A percentile compares a stretch with the other conserved stretches of the same genome.
Evolutionary conservation across 2,888 invertebrate genomes (phyloP).

Genomic region (Calameuta idolon): DNA sequence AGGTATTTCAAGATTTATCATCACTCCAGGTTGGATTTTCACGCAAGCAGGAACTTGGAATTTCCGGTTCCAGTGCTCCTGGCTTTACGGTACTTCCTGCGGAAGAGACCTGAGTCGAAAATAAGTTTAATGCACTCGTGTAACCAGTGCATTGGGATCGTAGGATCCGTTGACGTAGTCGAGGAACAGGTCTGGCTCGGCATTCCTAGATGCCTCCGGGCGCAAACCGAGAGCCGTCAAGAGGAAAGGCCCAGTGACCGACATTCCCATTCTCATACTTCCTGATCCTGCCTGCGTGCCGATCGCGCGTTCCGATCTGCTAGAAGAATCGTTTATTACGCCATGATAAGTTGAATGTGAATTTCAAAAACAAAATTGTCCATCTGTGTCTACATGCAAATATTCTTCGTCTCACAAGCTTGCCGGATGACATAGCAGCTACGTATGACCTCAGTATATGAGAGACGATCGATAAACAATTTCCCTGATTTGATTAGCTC

Average conservation of each 20-base stretch:
- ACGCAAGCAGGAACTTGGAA: background rate
- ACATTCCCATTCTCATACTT: constrained; percentile 54
- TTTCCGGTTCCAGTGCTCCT: background rate
- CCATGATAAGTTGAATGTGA: background rate
- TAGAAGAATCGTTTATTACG: background rate
- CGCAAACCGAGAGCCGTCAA: constrained; percentile 29
- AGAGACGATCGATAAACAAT: constrained; percentile 47
- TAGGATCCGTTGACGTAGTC: constrained; percentile 3
- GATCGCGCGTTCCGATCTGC: constrained; percentile 26
- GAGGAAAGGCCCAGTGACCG: constrained; percentile 57
- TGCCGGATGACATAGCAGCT: background rate
- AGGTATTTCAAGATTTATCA: background rate
- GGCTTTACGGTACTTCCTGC: background rate
- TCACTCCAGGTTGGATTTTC: background rate
- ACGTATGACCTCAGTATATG: background rate
- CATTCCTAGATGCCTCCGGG: constrained; percentile 29
- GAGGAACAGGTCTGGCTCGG: constrained; percentile 24
- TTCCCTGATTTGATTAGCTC: constrained; percentile 39
- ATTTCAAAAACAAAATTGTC: background rate
- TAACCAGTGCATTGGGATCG: background rate
- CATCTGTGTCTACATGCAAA: background rate
- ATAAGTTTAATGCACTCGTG: background rate
- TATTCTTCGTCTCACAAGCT: background rate
- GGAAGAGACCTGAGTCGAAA: background rate
- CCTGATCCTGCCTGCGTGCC: constrained; percentile 44